Base-by-base conservation (phyloP, 2,113 vertebrate genomes). In the Perca schrenkii region DNA sequence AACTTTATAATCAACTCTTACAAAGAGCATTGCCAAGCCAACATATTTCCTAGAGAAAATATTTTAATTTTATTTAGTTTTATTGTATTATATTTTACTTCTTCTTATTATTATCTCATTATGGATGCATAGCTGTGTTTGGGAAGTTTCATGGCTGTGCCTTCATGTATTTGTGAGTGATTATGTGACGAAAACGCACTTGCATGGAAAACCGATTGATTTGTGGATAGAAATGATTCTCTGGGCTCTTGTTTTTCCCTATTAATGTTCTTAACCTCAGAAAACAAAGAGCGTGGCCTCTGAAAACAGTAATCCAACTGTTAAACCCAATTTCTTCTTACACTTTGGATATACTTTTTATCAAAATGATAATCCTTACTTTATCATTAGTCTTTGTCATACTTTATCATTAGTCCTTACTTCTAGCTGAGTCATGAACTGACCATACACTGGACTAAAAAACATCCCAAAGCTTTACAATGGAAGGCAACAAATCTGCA, bases 1-100 rank as follows among this genome's bases (percentile, higher is more conserved):
- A 90, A 86, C 83, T 83, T 90, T 85, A 89, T 88, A 90, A 91
- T 93, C 76, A 86, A 75, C 71, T 74, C 54, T 86, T 89, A 67
- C 69, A 74, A 72, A 86, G 73, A 82, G 62, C 68, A 58, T 70
- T 54, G 74, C 61, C 72, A 88, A 53, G 61, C 74, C 80, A 79
- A 70, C 74, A 87, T 80, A 61, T 31, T 72, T 69, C 49, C 70
- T 71, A 70, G 57, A 88, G 88, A 60, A 80, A 64, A 58, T 13
- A n/a, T 50, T 61, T 79, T 67, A 31, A 57, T 78, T 74, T 72
- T 13, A 54, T 86, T 65, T 70, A 25, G 28, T 54, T 52, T 52
- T 49, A 34, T 60, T 67, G 31, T 70, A 31, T 80, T 58, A 25
- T n/a, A 49, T 43, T 69, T 17, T 31, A 25, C 46, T 76, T 63